A percentile compares a stretch with the other conserved stretches of the same genome.
Conservation (phyloP, 1,140 invertebrate species). For the Aradophagus sp. region DNA sequence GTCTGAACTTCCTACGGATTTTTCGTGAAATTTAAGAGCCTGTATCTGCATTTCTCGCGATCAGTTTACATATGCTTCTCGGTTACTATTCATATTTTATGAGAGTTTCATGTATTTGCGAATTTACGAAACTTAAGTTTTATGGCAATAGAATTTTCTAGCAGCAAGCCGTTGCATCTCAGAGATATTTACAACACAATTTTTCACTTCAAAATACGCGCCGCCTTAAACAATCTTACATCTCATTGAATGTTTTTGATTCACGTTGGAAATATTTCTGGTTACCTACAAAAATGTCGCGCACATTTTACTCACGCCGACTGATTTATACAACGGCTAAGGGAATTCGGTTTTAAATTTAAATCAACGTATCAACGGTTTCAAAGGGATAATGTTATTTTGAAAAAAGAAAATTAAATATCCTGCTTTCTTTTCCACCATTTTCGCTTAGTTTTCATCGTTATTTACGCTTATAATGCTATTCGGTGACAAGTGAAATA, state of each 20-base stretch:
- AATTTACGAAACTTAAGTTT: slow-evolving; percentile 48
- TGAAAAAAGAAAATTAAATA: no score
- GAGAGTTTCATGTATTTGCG: slow-evolving; percentile 38
- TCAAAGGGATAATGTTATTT: no score
- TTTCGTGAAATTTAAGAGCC: slow-evolving; percentile 49
- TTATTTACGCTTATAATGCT: no score
- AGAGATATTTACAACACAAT: slow-evolving; percentile 21
- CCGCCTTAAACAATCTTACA: slow-evolving; percentile 19
- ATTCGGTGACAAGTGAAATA: slow-evolving; percentile 4
- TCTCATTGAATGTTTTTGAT: slow-evolving; percentile 25
- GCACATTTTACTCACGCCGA: no score
- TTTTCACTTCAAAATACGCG: slow-evolving; percentile 27
- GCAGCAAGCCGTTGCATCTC: slow-evolving; percentile 10
- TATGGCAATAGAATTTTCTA: slow-evolving; percentile 32
- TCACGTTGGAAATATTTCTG: slow-evolving; percentile 5
- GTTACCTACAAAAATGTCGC: neutral
- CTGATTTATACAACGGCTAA: no score
- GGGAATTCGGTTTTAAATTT: no score
- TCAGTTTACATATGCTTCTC: slow-evolving; percentile 49
- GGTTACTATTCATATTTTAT: slow-evolving; percentile 42
- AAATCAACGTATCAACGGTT: no score
- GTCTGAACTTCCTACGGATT: slow-evolving; percentile 50
- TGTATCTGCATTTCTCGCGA: slow-evolving; percentile 43
- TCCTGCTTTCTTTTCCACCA: no score
- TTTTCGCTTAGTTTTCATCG: no score